These are phyloP conservation scores for Globodera rostochiensis DNA, from an alignment of 1,140 invertebrate species.

Conservation along the genomic window DNA sequence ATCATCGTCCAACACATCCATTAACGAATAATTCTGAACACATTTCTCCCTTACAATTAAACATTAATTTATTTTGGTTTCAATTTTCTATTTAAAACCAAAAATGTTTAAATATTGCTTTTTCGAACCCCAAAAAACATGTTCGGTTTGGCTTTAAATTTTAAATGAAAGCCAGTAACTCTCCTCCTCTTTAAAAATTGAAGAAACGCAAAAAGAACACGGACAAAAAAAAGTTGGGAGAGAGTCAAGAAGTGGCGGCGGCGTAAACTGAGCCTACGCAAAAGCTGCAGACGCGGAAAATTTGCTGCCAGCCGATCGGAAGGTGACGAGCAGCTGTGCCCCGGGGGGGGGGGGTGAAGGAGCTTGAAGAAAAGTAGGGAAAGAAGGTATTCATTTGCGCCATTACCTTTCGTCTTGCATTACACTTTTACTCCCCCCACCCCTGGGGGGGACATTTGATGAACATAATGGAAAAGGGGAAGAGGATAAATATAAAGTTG, in stretches of 20 bases:
- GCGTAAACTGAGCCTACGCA: neutral
- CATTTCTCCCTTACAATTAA: too few relatives aligned
- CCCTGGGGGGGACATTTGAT: too few relatives aligned
- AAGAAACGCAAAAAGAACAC: neutral
- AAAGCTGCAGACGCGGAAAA: neutral
- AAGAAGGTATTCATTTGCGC: neutral
- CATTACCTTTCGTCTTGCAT: neutral
- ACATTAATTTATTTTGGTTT: too few relatives aligned
- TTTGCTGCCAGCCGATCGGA: conserved; percentile 1
- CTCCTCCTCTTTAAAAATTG: neutral
- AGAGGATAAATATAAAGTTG: too few relatives aligned
- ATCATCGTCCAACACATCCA: conserved; percentile 36
- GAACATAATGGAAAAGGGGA: too few relatives aligned
- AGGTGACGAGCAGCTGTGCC: neutral
- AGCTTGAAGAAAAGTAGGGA: neutral
- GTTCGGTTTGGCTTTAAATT: too few relatives aligned
- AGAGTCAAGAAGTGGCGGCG: neutral
- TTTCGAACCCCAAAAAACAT: too few relatives aligned
- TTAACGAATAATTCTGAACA: neutral
- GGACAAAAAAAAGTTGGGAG: neutral
- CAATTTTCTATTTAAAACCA: too few relatives aligned
- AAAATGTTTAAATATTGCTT: too few relatives aligned
- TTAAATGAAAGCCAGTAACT: too few relatives aligned
- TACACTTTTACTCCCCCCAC: neutral
- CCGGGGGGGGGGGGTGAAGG: too few relatives aligned